phyloP scores from a whole-genome alignment of 1,140 invertebrate genomes.

The Rhizoglyphus robini region DNA sequence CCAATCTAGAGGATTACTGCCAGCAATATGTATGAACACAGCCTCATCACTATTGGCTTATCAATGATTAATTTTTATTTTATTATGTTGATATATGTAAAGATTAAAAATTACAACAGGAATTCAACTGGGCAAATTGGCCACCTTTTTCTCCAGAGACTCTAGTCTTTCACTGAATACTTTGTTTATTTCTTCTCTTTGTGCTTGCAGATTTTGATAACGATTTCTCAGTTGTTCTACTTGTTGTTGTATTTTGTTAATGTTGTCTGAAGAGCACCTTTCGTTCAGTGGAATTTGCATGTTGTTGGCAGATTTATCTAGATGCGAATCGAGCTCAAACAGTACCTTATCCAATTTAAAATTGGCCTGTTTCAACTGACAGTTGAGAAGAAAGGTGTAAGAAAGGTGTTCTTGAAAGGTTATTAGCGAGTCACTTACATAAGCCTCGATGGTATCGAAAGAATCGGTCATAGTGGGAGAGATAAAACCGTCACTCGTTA shows the following conservation, averaged over 20 bases:
- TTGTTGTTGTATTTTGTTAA: background rate
- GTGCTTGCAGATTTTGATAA: background rate
- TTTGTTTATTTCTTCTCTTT: background rate
- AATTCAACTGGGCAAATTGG: too few relatives aligned
- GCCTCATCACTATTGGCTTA: too few relatives aligned
- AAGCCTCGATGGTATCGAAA: slow-evolving; percentile 1
- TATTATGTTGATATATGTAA: too few relatives aligned
- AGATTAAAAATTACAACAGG: too few relatives aligned
- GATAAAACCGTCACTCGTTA: background rate
- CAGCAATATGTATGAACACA: background rate
- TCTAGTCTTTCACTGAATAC: background rate
- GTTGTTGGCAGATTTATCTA: background rate
- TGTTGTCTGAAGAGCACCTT: background rate
- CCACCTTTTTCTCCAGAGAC: background rate
- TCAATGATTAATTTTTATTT: too few relatives aligned
- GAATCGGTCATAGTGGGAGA: background rate
- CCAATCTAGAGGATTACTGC: background rate
- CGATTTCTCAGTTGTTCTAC: background rate
- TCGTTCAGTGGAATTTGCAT: background rate
- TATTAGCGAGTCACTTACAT: too few relatives aligned
- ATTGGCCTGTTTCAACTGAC: background rate
- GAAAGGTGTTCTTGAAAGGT: too few relatives aligned
- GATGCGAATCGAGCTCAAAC: background rate
- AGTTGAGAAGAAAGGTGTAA: too few relatives aligned
- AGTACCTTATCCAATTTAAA: background rate